A percentile compares a stretch with the other conserved stretches of the same genome.
These are phyloP conservation scores for Willowsia nigromaculata DNA, from an alignment of 2,888 invertebrate species.

Conservation along the genomic window DNA sequence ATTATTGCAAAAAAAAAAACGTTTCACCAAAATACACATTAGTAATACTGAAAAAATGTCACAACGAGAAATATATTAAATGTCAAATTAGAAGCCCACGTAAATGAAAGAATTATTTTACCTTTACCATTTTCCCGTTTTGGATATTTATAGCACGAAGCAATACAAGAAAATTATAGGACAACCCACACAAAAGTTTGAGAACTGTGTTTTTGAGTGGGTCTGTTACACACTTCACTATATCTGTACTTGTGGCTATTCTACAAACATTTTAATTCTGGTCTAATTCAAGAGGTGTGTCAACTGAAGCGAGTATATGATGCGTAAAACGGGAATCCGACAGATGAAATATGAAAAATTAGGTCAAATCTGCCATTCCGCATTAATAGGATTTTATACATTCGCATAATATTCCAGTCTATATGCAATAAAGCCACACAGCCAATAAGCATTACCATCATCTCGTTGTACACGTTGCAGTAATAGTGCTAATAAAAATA, in stretches of 20 bases:
- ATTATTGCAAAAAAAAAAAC: no score
- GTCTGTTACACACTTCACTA: background rate
- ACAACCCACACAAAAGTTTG: no score
- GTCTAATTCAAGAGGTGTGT: constrained; percentile 57
- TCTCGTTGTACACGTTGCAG: constrained; percentile 10
- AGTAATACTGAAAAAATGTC: no score
- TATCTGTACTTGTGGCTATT: background rate
- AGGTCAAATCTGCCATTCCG: constrained; percentile 50
- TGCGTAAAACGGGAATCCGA: constrained; percentile 18
- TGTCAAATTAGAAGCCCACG: no score
- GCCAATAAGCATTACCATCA: background rate
- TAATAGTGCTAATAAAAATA: constrained; percentile 23
- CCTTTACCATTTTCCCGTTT: no score
- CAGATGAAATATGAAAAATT: constrained; percentile 53
- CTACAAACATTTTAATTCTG: constrained; percentile 16
- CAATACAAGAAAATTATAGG: no score
- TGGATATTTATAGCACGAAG: no score
- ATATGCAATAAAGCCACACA: background rate
- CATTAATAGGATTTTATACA: constrained; percentile 39
- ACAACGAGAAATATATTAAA: no score
- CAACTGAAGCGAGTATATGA: constrained; percentile 31
- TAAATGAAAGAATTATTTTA: no score
- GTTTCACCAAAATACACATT: no score
- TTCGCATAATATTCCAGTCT: background rate
- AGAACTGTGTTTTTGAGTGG: no score